phyloP scores from a whole-genome alignment of 2,797 vertebrate genomes.

The Varecia variegata region DNA sequence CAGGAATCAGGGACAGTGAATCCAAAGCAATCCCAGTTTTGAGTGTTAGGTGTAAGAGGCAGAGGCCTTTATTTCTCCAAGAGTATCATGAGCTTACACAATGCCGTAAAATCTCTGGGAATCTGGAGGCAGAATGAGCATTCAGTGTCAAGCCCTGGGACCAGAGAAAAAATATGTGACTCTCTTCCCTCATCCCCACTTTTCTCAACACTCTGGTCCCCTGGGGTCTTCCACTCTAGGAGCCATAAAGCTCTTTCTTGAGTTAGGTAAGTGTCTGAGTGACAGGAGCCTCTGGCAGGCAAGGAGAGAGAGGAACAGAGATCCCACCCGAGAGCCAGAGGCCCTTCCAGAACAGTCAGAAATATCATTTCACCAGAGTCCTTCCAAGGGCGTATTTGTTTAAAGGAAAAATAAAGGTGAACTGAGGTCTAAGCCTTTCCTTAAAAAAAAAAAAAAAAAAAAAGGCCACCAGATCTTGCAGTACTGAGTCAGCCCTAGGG shows the following conservation, averaged over 20 bases:
- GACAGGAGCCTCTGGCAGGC: neutral
- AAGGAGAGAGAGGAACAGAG: neutral
- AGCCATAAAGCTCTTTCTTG: neutral
- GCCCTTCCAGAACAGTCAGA: neutral
- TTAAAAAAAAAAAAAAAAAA: neutral
- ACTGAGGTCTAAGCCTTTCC: neutral
- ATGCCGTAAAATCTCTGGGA: neutral
- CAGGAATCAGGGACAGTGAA: neutral
- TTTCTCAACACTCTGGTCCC: neutral
- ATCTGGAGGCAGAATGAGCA: neutral
- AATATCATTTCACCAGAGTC: neutral
- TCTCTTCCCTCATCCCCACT: neutral
- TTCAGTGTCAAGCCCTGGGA: neutral
- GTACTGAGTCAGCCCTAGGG: neutral
- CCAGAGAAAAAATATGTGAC: neutral
- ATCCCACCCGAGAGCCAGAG: neutral
- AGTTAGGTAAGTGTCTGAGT: neutral
- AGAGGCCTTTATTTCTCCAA: neutral
- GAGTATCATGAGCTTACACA: neutral
- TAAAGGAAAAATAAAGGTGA: conserved; percentile 25
- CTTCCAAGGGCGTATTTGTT: neutral
- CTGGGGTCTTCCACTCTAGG: neutral
- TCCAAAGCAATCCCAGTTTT: neutral
- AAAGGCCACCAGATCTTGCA: neutral
- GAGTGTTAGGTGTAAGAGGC: neutral